Conservation (phyloP, 2,888 invertebrate genomes). For the Melinopterus prodromus region DNA sequence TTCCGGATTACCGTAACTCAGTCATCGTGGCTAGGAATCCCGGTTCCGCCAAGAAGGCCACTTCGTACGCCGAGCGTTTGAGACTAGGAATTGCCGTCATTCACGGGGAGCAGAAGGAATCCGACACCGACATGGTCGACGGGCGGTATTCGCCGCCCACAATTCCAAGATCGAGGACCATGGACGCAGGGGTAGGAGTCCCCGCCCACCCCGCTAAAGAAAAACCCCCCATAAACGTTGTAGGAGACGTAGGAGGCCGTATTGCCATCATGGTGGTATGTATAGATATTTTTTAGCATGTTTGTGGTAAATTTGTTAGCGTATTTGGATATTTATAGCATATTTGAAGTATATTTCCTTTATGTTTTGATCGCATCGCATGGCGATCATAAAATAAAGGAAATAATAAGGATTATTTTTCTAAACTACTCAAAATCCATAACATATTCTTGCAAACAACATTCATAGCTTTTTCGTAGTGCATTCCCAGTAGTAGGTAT, state of each 20-base stretch:
- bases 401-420: no score
- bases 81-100: conserved; percentile 97
- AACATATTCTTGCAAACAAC: no score
- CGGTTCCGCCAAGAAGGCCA: conserved; percentile 98
- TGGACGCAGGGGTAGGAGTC: conserved; percentile 90
- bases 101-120: conserved; percentile 97
- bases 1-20: conserved; percentile 98
- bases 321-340: background rate
- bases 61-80: conserved; percentile 96
- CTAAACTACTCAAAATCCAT: background rate
- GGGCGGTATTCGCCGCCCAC: conserved; percentile 94
- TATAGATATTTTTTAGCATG: conserved; percentile 43
- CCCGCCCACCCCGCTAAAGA: conserved; percentile 94
- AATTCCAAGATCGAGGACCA: conserved; percentile 78
- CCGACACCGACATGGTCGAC: conserved; percentile 90
- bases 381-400: no score
- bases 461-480: no score
- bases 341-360: background rate
- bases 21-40: conserved; percentile 99
- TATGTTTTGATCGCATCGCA: no score
- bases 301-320: background rate
- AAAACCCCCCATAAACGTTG: conserved; percentile 99
- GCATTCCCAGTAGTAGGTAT: no score
- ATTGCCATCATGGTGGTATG: conserved; percentile 99
- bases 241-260: conserved; percentile 97